Base-by-base conservation (phyloP, 2,797 vertebrate genomes). In the Epinephelus coioides region DNA sequence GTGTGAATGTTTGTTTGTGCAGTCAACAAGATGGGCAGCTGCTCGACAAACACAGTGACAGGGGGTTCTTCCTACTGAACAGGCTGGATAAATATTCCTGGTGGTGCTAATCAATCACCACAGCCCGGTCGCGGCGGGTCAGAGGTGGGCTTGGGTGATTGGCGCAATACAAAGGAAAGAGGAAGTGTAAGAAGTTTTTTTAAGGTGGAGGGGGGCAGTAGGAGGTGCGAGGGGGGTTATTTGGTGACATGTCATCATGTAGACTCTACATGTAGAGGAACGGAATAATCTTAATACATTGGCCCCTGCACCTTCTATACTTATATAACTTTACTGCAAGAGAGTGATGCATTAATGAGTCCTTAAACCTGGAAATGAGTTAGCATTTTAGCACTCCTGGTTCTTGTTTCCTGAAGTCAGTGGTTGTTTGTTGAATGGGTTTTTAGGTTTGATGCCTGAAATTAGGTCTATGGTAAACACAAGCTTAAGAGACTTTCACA, bases 81-180 rank as follows among this genome's bases (percentile, higher is more conserved):
- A 62, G 86, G 55, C 76, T 84, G 86, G 81, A 82, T 90, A 91
- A 91, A 90, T 91, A 91, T 79, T 79, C 81, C 85, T 71, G 72
- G 81, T 86, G 90, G 79, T 19, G 81, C 90, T 88, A 89, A 92
- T 92, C 93, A 92, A 89, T 92, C 89, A 89, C 77, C 84, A 10
- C 72, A 56, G 73, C 66, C 43, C 2, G 30, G 82, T 82, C 81
- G 50, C 6, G 0, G 50, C 2, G 11, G 90, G 89, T 89, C 89
- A 86, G 80, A 88, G 89, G 85, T 88, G 83, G 65, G 79, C 38
- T 51, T 44, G 86, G 78, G 69, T 89, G 88, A 92, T 77, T 83
- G 89, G 73, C n/a, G 66, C 76, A 72, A 88, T 70, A 91, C 86
- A 90, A 91, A 84, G 81, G 55, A 56, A 83, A 85, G 73, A 90